These are phyloP conservation scores for Teleogryllus oceanicus DNA, from an alignment of 2,888 invertebrate genomes.

Conservation along the genomic window DNA sequence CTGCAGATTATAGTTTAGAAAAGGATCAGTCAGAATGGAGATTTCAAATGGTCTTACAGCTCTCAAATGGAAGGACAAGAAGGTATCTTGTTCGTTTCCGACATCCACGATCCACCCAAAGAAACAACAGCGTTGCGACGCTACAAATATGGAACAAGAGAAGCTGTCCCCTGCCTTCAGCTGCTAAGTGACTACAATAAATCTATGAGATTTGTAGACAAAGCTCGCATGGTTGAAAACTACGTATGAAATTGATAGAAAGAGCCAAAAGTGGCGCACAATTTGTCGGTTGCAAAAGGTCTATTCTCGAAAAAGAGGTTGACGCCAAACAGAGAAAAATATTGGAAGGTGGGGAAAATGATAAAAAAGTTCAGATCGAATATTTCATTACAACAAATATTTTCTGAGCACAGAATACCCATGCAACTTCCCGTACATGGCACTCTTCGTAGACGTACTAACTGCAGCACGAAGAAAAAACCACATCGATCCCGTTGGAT, in stretches of 20 bases:
- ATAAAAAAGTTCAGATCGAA: background rate
- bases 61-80: constrained; percentile 41
- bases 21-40: background rate
- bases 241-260: constrained; percentile 42
- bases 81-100: constrained; percentile 40
- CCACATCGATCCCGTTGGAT: too few species aligned
- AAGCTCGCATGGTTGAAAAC: constrained; percentile 41
- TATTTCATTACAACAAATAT: background rate
- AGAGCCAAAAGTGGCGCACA: constrained; percentile 42
- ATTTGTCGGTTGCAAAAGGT: constrained; percentile 28
- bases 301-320: background rate
- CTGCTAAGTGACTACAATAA: constrained; percentile 35
- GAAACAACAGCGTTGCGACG: constrained; percentile 35
- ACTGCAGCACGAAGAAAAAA: too few species aligned
- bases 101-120: constrained; percentile 40
- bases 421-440: too few species aligned
- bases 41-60: constrained; percentile 36
- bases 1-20: background rate
- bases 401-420: background rate
- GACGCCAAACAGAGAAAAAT: background rate
- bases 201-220: constrained; percentile 39
- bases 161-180: constrained; percentile 39
- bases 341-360: background rate
- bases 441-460: too few species aligned
- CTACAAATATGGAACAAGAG: constrained; percentile 38